A percentile compares a stretch with the other conserved stretches of the same genome.
Conservation (phyloP, 2,888 invertebrate genomes). For the Andrena camellia region DNA sequence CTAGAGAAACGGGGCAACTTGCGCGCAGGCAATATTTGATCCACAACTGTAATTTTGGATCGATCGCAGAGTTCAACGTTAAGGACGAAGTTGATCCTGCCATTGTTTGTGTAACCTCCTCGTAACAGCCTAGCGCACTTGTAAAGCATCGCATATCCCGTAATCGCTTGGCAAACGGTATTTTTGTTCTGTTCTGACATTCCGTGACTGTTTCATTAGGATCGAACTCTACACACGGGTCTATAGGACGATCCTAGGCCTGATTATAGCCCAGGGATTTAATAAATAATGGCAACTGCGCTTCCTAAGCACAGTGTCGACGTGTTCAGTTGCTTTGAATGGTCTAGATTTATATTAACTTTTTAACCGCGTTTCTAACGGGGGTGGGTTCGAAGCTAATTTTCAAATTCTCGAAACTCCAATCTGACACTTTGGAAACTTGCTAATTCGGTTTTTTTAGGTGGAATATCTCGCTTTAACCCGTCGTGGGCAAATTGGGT, state of each 20-base stretch:
- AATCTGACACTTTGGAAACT: too few species aligned
- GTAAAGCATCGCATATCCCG: conserved; percentile 18
- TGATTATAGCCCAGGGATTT: background rate
- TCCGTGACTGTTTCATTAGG: background rate
- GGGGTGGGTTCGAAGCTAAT: too few species aligned
- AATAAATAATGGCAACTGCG: background rate
- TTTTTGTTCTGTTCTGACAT: background rate
- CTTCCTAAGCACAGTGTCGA: background rate
- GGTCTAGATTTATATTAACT: too few species aligned
- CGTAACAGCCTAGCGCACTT: conserved; percentile 4
- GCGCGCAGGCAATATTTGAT: background rate
- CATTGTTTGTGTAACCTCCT: background rate
- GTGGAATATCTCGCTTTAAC: too few species aligned
- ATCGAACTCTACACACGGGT: background rate
- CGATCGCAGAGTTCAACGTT: conserved; percentile 21
- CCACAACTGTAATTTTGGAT: background rate
- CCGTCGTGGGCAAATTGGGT: too few species aligned
- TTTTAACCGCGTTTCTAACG: too few species aligned
- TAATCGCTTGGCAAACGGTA: background rate
- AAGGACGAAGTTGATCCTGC: background rate
- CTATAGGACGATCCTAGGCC: background rate
- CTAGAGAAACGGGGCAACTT: background rate
- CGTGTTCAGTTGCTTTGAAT: background rate
- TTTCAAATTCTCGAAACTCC: too few species aligned
- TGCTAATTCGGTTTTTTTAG: too few species aligned